Percentiles rank a stretch among this genome's conserved stretches.
These are phyloP conservation scores for Spinus pinus DNA, from an alignment of 2,797 vertebrate species.

Conservation along the genomic window DNA sequence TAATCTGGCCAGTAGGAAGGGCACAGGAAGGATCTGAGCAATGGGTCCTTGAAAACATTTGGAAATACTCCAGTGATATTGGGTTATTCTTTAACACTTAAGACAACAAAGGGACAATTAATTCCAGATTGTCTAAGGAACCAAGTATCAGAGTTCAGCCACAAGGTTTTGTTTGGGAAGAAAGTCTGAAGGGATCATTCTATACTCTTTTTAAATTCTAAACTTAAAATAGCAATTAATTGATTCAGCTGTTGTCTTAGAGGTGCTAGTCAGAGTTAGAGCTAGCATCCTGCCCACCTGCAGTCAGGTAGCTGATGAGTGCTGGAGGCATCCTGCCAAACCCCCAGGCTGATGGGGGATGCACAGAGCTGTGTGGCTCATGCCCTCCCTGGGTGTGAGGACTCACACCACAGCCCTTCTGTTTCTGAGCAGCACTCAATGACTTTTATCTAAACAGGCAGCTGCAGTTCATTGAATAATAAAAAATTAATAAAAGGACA, in stretches of 20 bases:
- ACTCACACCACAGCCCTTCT: not conserved
- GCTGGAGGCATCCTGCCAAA: not conserved
- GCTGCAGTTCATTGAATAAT: not conserved
- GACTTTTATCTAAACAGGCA: not conserved
- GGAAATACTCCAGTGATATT: not conserved
- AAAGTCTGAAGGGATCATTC: not conserved
- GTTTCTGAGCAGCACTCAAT: not conserved
- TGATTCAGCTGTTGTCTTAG: not conserved
- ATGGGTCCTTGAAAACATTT: not conserved
- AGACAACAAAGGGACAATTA: not conserved
- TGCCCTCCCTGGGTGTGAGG: not conserved
- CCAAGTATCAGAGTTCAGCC: not conserved
- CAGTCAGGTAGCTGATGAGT: not conserved
- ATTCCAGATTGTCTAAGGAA: not conserved
- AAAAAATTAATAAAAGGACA: not conserved
- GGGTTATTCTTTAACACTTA: not conserved
- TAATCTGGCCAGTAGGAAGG: not conserved
- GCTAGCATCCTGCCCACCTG: not conserved
- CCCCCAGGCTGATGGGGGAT: not conserved
- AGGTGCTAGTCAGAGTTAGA: not conserved
- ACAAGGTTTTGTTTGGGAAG: not conserved
- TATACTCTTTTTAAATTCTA: not conserved
- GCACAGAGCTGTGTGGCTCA: not conserved
- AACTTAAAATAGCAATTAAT: not conserved
- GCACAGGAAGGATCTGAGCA: not conserved